Percentiles rank a stretch among this genome's conserved stretches.
These are phyloP conservation scores for Haliclona indistincta DNA, from an alignment of 37 sponge, comb jelly and placozoan genomes.

Conservation along the genomic window DNA sequence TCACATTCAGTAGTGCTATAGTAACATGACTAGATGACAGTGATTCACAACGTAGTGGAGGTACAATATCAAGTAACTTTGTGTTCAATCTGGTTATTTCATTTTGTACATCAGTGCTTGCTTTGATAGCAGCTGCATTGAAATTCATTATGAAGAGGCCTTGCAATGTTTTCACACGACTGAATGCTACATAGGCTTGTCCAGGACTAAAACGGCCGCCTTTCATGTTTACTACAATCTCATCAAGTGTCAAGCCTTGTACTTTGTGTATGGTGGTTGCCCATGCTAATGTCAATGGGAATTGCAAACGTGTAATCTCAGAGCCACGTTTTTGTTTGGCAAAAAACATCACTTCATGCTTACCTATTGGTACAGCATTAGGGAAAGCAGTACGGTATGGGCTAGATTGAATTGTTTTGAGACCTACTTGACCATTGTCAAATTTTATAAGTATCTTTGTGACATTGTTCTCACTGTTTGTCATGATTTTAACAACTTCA, in stretches of 20 bases:
- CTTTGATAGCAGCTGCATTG: conserved; percentile 19
- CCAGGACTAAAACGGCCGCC: conserved; percentile 19
- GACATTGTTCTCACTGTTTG: conserved; percentile 17
- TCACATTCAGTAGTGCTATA: conserved; percentile 34
- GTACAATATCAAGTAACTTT: not conserved
- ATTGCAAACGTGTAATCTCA: conserved; percentile 40
- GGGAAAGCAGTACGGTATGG: conserved; percentile 3
- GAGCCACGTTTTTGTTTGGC: conserved; percentile 23
- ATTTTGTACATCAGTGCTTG: conserved; percentile 4
- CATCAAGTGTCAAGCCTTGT: conserved; percentile 32
- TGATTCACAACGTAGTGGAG: not conserved
- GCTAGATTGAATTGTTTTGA: conserved; percentile 22
- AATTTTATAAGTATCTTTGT: conserved; percentile 36
- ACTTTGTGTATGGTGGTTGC: conserved; percentile 49
- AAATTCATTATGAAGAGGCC: conserved; percentile 27
- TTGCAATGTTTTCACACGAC: conserved; percentile 13
- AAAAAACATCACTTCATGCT: conserved; percentile 33
- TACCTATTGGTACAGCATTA: conserved; percentile 42
- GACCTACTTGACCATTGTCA: conserved; percentile 32
- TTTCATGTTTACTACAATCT: conserved; percentile 39
- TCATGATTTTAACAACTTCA: conserved; percentile 21
- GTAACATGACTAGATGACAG: not conserved
- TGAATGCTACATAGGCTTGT: conserved; percentile 49
- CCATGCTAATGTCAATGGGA: conserved; percentile 46
- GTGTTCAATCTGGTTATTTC: conserved; percentile 11